Evolutionary conservation across 2,797 vertebrate species (phyloP), one percentile per base, ranked within the genome.

Genomic region (Pipistrellus nathusii): DNA sequence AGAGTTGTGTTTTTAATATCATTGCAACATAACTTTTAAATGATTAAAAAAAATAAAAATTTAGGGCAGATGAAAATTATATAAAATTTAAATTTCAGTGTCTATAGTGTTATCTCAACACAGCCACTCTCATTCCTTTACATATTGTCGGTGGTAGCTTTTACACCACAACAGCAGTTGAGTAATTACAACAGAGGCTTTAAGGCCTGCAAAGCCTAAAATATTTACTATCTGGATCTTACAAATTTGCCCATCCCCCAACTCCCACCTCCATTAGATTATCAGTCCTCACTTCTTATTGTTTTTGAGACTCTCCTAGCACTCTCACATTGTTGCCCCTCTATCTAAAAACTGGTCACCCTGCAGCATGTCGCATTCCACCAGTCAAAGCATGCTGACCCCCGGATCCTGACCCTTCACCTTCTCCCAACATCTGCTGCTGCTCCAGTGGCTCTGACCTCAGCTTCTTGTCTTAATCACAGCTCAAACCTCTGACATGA

Each of bases 401-500:
- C 32, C 2, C 4, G 73, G 27, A 1, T 80, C 25, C 38, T 53
- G 14, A 17, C 44, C 21, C 35, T 7, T 73, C 18, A 8, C 38
- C 15, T 21, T 68, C 25, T 32, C 20, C 73, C 85, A 30, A 71
- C 48, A 53, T 21, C 35, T 53, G 15, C 25, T 81, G 51, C 38
- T 86, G 5, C 35, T 41, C 17, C 38, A 23, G 66, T 83, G 64
- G 64, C 46, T 71, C 59, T 82, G 11, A 68, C 12, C 23, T 89
- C 51, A 81, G n/a, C 17, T 41, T 91, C 44, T 68, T 90, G 18
- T 76, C 32, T 85, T 81, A 88, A 89, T 48, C 27, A 81, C 57
- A 51, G 27, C 13, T 84, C 21, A 80, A 12, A 32, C 13, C 46
- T 57, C 44, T 48, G 71, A 76, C 23, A 69, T 3, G 44, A 64